phyloP scores from a whole-genome alignment of 2,113 vertebrate genomes.

The Acanthochromis polyacanthus region DNA sequence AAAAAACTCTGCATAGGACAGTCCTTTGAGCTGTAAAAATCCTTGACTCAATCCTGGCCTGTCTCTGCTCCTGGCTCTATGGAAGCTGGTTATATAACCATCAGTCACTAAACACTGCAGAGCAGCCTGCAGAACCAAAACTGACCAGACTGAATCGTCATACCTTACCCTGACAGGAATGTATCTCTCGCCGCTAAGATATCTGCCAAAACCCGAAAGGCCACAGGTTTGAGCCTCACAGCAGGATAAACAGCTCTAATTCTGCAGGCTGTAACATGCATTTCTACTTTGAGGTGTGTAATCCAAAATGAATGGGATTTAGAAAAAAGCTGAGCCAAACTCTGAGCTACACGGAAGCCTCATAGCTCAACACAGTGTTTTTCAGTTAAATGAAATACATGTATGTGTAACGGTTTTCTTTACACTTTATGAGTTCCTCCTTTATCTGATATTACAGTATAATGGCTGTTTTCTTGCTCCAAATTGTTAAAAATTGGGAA shows the following conservation, averaged over 20 bases:
- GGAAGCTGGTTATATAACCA: constrained; percentile 59
- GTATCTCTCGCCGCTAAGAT: constrained; percentile 4
- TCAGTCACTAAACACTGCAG: constrained; percentile 47
- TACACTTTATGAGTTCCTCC: too few species aligned
- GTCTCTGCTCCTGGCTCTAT: constrained; percentile 31
- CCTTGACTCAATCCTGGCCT: constrained; percentile 25
- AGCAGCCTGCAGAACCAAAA: constrained; percentile 45
- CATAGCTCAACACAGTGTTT: background rate
- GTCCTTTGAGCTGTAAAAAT: constrained; percentile 31
- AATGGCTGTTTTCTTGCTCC: too few species aligned
- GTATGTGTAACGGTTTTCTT: background rate
- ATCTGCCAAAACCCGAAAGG: constrained; percentile 29
- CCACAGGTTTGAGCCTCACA: constrained; percentile 4
- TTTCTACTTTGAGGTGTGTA: constrained; percentile 26
- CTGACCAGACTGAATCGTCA: constrained; percentile 22
- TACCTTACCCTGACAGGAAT: constrained; percentile 24
- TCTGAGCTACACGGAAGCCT: constrained; percentile 3
- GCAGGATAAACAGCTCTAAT: constrained; percentile 10
- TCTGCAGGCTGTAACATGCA: constrained; percentile 44
- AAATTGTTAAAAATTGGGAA: too few species aligned
- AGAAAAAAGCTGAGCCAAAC: constrained; percentile 4
- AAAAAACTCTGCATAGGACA: background rate
- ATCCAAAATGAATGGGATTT: constrained; percentile 45
- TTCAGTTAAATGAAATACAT: background rate
- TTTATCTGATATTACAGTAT: too few species aligned